These are phyloP conservation scores for Phocoena phocoena DNA, from an alignment of 2,113 vertebrate species.

Conservation along the genomic window DNA sequence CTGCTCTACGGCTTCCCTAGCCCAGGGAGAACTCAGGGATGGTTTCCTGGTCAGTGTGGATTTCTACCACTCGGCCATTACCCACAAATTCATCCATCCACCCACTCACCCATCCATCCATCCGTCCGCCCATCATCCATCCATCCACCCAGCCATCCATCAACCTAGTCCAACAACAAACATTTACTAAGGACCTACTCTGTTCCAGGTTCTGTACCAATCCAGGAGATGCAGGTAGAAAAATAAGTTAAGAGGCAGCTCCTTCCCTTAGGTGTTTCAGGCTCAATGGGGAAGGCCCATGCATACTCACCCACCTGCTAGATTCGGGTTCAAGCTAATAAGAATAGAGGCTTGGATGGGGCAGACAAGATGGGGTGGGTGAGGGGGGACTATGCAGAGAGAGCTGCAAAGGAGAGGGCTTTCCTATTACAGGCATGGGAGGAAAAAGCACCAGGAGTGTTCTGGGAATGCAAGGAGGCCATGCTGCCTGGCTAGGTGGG, in stretches of 20 bases:
- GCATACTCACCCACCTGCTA: background rate
- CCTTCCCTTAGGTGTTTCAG: background rate
- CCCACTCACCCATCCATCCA: fast-evolving
- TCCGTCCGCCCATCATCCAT: no score
- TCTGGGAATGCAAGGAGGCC: background rate
- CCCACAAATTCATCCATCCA: background rate
- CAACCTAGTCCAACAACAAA: background rate
- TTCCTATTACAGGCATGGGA: background rate
- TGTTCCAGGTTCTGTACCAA: background rate
- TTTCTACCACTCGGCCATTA: background rate
- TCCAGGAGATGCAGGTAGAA: background rate
- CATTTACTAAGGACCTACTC: background rate
- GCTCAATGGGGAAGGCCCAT: background rate
- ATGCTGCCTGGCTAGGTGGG: background rate
- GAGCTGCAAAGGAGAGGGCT: background rate
- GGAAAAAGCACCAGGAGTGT: background rate
- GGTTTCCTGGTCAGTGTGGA: background rate
- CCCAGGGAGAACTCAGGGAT: background rate
- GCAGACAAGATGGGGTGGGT: background rate
- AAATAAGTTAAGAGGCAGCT: background rate
- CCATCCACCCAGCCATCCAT: background rate
- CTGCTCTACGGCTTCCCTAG: background rate
- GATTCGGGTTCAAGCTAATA: background rate
- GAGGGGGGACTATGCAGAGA: background rate
- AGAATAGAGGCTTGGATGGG: background rate